Base-by-base conservation (phyloP, 2,797 vertebrate species). In the Lacerta agilis region DNA sequence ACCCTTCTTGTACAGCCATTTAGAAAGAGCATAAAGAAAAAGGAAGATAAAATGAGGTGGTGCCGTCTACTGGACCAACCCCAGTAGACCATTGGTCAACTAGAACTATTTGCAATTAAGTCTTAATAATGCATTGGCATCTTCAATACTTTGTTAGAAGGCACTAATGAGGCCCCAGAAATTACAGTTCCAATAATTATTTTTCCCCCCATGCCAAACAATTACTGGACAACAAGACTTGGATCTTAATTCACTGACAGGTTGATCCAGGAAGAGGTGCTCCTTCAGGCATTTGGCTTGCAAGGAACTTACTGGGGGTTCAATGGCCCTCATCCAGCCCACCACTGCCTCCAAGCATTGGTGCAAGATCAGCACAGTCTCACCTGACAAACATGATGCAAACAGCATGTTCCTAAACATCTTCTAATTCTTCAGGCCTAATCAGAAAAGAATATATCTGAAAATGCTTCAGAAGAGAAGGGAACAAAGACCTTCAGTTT, bases 341-440 rank as follows among this genome's bases (percentile, higher is more conserved):
- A 5, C 61, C 61, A 61, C 58, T 61, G 58, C 18, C 58, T 61
- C 18, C 58, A 61, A 23, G 18, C 58, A 61, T 7, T 61, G 58
- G 58, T 23, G 58, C 58, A 61, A 20, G 58, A 61, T 20, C 58
- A 18, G 58, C 58, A 61, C 58, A 61, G 58, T 61, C 58, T 64
- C 13, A 55, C 61, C 61, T 64, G 61, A 64, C 61, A 55, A 55
- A 18, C 58, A 61, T 61, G 20, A 10, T 18, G 61, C 49, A 64
- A 64, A 6, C 10, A 64, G 17, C 55, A 55, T 73, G 72, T 45
- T 75, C 18, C 72, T 69, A 79, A 90, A 80, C 0, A 33, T 86
- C 90, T 90, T 41, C 29, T 13, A 87, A 88, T 72, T 66, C 15
- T 80, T 49, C 25, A 84, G 38, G 81, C 8, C 33, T 0, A 80